Conservation (phyloP, 2,113 vertebrate genomes). For the Saccopteryx leptura region DNA sequence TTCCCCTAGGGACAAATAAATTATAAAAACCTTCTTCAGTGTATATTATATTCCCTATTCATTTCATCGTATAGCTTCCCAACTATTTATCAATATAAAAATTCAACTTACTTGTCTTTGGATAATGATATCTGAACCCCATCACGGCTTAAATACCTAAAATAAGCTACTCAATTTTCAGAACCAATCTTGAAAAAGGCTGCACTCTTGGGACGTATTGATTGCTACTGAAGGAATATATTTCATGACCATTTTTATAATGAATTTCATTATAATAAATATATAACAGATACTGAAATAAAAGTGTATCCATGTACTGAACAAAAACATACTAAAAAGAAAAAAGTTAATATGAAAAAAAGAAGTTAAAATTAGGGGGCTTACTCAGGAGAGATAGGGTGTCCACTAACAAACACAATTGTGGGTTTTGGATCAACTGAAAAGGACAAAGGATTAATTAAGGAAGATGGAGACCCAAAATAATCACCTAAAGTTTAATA, state of each 20-base stretch:
- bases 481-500: background rate
- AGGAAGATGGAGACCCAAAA: background rate
- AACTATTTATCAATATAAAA: constrained; percentile 63
- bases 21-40: constrained; percentile 5
- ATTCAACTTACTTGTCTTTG: constrained; percentile 48
- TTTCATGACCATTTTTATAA: constrained; percentile 48
- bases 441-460: background rate
- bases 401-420: accelerated
- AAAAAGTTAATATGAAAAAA: background rate
- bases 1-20: constrained; percentile 58
- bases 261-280: constrained; percentile 55
- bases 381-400: accelerated
- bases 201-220: constrained; percentile 52
- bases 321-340: background rate
- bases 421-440: background rate
- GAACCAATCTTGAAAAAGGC: constrained; percentile 46
- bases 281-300: constrained; percentile 1
- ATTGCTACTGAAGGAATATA: constrained; percentile 60
- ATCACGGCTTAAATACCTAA: constrained; percentile 71
- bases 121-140: constrained; percentile 59
- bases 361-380: background rate
- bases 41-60: constrained; percentile 21
- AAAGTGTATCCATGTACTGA: background rate
- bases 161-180: constrained; percentile 63
- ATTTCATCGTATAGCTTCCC: constrained; percentile 49